These are phyloP conservation scores for Thunnus maccoyii DNA, from an alignment of 2,113 vertebrate genomes.

Conservation along the genomic window DNA sequence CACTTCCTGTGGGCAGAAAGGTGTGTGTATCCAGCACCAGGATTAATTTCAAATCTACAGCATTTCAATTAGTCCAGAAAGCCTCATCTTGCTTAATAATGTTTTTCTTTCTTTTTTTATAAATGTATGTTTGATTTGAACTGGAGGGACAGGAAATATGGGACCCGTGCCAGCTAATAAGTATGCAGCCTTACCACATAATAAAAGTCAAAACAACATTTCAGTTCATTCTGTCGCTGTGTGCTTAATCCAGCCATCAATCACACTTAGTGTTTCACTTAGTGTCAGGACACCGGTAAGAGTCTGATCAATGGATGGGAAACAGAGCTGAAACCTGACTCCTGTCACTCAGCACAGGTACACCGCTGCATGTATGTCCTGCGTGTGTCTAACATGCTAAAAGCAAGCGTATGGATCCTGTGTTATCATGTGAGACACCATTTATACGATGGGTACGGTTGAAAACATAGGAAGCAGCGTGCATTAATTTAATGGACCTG, in stretches of 20 bases:
- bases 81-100: no score
- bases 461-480: conserved; percentile 49
- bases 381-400: conserved; percentile 44
- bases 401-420: conserved; percentile 31
- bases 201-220: conserved; percentile 46
- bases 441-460: conserved; percentile 38
- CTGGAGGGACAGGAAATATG: no score
- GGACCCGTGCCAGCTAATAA: not conserved
- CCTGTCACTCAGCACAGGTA: conserved; percentile 60
- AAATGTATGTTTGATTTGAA: no score
- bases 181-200: conserved; percentile 27
- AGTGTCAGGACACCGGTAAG: conserved; percentile 56
- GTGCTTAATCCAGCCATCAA: conserved; percentile 38
- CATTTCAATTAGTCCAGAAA: no score
- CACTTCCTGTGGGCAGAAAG: no score
- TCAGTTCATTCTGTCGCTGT: conserved; percentile 22
- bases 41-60: no score
- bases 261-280: conserved; percentile 53
- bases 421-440: conserved; percentile 11
- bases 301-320: conserved; percentile 59
- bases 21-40: no score
- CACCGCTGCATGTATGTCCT: not conserved
- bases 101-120: no score
- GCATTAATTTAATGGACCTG: conserved; percentile 37
- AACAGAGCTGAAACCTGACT: conserved; percentile 50